A percentile compares a stretch with the other conserved stretches of the same genome.
Conservation (phyloP, 2,797 vertebrate genomes). For the Sphaeramia orbicularis region DNA sequence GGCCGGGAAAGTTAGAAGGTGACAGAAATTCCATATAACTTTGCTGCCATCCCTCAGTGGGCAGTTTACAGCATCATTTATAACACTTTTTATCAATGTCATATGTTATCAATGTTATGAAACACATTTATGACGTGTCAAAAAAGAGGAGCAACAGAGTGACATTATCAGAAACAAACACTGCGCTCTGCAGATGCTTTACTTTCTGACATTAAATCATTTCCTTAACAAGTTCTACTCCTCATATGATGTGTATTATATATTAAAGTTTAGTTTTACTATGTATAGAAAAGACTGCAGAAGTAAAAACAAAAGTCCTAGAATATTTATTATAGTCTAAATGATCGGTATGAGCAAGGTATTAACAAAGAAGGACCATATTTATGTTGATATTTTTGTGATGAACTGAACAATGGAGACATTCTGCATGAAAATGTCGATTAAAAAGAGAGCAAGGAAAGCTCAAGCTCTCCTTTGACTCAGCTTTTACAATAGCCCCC, state of each 20-base stretch:
- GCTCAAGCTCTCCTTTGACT: slow-evolving; percentile 13
- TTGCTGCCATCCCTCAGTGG: background rate
- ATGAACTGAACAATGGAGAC: background rate
- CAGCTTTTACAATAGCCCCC: slow-evolving; percentile 1
- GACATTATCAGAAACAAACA: slow-evolving; percentile 6
- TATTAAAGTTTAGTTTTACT: no score
- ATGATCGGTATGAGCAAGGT: background rate
- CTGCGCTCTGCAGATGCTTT: background rate
- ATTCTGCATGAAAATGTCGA: background rate
- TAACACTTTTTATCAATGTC: slow-evolving; percentile 21
- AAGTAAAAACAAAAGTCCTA: background rate
- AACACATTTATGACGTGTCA: slow-evolving; percentile 16
- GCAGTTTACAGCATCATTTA: slow-evolving; percentile 13
- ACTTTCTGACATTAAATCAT: background rate
- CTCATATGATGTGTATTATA: no score
- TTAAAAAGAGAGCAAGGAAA: background rate
- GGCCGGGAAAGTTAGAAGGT: no score
- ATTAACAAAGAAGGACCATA: background rate
- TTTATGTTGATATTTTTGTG: background rate
- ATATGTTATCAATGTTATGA: slow-evolving; percentile 12
- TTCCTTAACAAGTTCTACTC: no score
- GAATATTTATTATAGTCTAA: background rate
- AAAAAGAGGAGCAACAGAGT: slow-evolving; percentile 12
- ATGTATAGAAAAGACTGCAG: no score
- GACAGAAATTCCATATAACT: no score